Evolutionary conservation across 2,113 vertebrate species (phyloP).

Genomic region (Bufo gargarizans): DNA sequence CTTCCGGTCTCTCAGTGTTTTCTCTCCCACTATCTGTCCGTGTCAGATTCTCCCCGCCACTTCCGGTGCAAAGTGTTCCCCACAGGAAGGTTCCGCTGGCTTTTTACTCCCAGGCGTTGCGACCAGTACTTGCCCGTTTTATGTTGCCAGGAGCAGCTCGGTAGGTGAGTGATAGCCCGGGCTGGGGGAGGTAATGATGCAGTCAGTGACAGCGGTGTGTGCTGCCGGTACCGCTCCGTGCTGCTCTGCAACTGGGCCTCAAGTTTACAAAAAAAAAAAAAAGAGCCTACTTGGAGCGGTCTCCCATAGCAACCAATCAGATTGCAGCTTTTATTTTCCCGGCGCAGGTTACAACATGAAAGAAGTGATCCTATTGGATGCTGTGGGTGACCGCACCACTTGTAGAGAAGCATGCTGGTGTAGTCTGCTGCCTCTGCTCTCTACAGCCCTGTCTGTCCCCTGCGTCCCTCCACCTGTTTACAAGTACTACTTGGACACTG

Average conservation of each 20-base stretch:
- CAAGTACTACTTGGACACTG: neutral
- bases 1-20: slow-evolving; percentile 1
- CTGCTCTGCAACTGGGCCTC: neutral
- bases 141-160: neutral
- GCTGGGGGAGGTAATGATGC: neutral
- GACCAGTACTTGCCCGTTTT: neutral
- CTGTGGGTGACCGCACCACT: neutral
- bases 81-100: slow-evolving; percentile 1
- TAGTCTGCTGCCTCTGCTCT: too few species aligned
- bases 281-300: too few species aligned
- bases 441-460: too few species aligned
- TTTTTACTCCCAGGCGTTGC: neutral
- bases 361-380: neutral
- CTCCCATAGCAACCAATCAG: neutral
- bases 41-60: neutral
- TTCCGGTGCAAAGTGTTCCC: slow-evolving; percentile 15
- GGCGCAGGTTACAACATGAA: neutral
- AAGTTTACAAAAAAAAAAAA: neutral
- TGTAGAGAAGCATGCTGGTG: too few species aligned
- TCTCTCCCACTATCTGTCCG: neutral
- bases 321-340: neutral
- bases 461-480: neutral
- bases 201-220: neutral
- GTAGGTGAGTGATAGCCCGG: neutral
- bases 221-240: neutral